Evolutionary conservation across 2,888 invertebrate genomes (phyloP), one percentile per base, ranked within the genome.

Genomic region (Elgonia sp.): DNA sequence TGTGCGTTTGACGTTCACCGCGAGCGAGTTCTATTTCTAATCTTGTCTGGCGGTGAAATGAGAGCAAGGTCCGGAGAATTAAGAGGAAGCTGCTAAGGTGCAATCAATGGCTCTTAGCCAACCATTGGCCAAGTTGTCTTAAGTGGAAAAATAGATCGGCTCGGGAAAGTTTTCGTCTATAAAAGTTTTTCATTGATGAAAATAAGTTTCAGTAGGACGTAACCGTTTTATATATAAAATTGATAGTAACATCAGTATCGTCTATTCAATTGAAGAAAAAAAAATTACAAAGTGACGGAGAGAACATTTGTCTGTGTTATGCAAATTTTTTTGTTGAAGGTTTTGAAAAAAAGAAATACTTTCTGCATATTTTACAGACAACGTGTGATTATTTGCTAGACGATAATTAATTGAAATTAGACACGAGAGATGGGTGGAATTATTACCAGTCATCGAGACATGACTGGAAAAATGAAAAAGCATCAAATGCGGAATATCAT

Each of bases 61-160:
- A 93, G 94, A 94, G 94, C 94, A 94, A 94, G 94, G 94, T 94
- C 93, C 94, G 92, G 92, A 92, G 93, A 94, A 94, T 94, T 94
- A 94, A 93, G 94, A 94, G 94, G 94, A 94, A 92, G 92, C 93
- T 93, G 93, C 93, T 94, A 93, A 94, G 92, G 93, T 94, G 94
- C 94, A 94, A 93, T 93, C 92, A 92, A 90, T 94, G 94, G 94
- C 94, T 91, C 90, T 89, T 87, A 89, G 94, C 94, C 94, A 94
- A 93, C 87, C 91, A 90, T 93, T 92, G 92, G 92, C 93, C 92
- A 92, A 94, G 91, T 92, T 92, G 92, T 92, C 93, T 93, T 90
- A 89, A 90, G 91, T 90, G 90, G 93, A 92, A 94, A 94, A 94
- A 93, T 94, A 94, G 94, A 93, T 92, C 93, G 90, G 89, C 89